Evolutionary conservation across 2,888 invertebrate species (phyloP).

Genomic region (Chelonus formosanus): DNA sequence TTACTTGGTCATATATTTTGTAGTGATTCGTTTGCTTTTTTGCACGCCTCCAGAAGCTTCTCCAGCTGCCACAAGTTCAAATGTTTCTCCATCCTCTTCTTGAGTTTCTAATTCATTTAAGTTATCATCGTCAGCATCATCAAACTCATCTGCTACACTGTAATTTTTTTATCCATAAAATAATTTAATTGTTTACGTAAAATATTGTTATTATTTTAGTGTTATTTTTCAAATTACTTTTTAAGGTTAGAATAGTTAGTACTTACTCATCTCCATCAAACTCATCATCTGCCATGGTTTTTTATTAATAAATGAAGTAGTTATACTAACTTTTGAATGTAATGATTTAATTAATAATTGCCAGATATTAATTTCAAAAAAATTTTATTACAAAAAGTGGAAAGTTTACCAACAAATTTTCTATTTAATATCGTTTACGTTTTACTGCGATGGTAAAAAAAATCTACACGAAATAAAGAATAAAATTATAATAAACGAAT

Average conservation of each 20-base stretch:
- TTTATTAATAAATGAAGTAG: background rate
- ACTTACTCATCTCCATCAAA: constrained; percentile 84
- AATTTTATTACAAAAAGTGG: too few species aligned
- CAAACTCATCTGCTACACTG: constrained; percentile 83
- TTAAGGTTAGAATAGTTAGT: constrained; percentile 34
- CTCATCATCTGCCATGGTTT: constrained; percentile 82
- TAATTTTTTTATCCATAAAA: constrained; percentile 37
- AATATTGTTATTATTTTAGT: background rate
- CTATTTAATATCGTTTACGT: too few species aligned
- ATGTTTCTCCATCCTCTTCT: constrained; percentile 86
- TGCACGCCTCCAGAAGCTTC: constrained; percentile 84
- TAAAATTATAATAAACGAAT: too few species aligned
- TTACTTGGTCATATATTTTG: constrained; percentile 97
- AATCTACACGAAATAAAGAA: too few species aligned
- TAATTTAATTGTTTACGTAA: constrained; percentile 20
- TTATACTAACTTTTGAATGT: too few species aligned
- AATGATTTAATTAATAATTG: too few species aligned
- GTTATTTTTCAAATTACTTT: background rate
- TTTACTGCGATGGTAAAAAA: too few species aligned
- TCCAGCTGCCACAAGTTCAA: constrained; percentile 83
- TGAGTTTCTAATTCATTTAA: constrained; percentile 88
- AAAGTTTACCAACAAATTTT: too few species aligned
- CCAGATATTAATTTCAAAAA: too few species aligned
- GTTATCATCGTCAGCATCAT: constrained; percentile 89
- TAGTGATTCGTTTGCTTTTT: constrained; percentile 91